Conservation (phyloP, 2,797 vertebrate species). For the Garrulus glandarius region DNA sequence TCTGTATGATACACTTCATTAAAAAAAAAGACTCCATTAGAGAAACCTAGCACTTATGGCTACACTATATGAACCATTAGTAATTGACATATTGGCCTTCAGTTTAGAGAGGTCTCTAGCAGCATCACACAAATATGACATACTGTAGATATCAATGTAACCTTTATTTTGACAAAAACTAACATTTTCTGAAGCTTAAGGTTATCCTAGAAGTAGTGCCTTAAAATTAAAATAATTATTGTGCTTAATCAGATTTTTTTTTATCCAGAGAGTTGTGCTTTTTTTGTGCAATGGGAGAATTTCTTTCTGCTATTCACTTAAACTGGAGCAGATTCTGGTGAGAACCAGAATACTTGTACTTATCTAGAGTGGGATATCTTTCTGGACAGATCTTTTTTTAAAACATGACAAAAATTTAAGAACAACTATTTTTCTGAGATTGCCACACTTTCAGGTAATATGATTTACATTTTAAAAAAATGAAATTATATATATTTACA, state of each 20-base stretch:
- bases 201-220: background rate
- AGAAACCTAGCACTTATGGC: background rate
- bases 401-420: background rate
- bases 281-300: background rate
- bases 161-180: background rate
- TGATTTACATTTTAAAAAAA: background rate
- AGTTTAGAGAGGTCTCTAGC: background rate
- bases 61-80: background rate
- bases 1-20: background rate
- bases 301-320: background rate
- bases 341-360: background rate
- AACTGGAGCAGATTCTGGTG: background rate
- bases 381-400: background rate
- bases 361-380: background rate
- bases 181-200: background rate
- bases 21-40: background rate
- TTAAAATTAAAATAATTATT: background rate
- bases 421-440: background rate
- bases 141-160: background rate
- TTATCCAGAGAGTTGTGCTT: background rate
- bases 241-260: fast-evolving
- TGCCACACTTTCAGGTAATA: background rate
- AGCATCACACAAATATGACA: background rate
- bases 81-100: background rate
- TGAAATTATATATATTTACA: background rate